phyloP scores from a whole-genome alignment of 2,888 invertebrate species.

The Limenitis camilla region DNA sequence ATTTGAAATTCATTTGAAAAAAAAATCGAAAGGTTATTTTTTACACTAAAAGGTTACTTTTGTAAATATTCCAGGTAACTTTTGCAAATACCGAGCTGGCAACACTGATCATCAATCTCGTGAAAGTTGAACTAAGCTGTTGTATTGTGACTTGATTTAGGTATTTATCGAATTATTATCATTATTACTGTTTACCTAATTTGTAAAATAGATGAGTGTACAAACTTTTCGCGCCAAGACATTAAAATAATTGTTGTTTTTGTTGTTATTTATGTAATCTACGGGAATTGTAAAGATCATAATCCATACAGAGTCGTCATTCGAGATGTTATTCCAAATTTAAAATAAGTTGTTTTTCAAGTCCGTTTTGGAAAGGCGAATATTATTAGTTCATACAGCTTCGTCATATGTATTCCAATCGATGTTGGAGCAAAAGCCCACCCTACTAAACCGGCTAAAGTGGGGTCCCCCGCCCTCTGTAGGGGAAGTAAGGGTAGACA shows the following conservation, averaged over 20 bases:
- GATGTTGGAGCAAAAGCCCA: conserved; percentile 56
- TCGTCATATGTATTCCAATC: conserved; percentile 28
- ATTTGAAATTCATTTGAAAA: too few relatives aligned
- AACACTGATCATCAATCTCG: too few relatives aligned
- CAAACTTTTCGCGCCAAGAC: conserved; percentile 18
- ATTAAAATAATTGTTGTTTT: background rate
- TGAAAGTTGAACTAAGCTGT: too few relatives aligned
- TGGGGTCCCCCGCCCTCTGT: conserved; percentile 68
- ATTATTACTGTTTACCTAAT: background rate
- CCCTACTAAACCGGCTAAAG: conserved; percentile 58
- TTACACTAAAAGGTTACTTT: too few relatives aligned
- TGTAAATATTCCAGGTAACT: too few relatives aligned
- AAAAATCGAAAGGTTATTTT: too few relatives aligned
- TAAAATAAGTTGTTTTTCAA: too few relatives aligned
- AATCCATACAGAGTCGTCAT: background rate
- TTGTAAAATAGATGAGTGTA: background rate
- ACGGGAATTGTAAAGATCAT: background rate
- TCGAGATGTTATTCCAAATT: background rate
- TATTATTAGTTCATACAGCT: too few relatives aligned
- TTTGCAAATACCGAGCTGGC: too few relatives aligned
- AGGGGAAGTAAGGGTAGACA: conserved; percentile 64
- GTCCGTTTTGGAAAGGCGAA: too few relatives aligned
- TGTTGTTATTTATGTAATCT: background rate
- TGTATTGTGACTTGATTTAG: too few relatives aligned
- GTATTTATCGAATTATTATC: background rate